These are phyloP conservation scores for Ptychochromis oligacanthus DNA, from an alignment of 2,113 vertebrate genomes.

Conservation along the genomic window DNA sequence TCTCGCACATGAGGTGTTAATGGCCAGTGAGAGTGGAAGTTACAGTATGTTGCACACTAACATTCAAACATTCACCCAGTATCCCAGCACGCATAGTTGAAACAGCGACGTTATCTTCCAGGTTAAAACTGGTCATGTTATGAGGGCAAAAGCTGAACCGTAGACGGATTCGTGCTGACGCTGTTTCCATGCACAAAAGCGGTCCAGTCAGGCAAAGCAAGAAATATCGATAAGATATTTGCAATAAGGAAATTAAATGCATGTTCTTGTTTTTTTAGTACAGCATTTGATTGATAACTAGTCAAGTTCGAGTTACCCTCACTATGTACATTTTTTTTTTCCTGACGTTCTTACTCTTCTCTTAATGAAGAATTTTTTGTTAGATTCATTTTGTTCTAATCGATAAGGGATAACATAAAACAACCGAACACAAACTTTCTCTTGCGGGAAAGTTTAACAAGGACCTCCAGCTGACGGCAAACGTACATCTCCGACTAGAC, in stretches of 20 bases:
- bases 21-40: background rate
- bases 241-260: no score
- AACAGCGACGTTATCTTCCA: no score
- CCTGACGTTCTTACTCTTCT: background rate
- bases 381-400: background rate
- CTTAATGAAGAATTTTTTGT: background rate
- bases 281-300: no score
- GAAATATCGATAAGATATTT: no score
- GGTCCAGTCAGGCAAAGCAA: no score
- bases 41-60: background rate
- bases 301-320: no score
- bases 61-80: background rate
- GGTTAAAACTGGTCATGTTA: no score
- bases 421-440: background rate
- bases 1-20: background rate
- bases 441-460: background rate
- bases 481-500: background rate
- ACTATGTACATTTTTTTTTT: background rate
- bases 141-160: no score
- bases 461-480: background rate
- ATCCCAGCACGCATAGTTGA: no score
- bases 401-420: background rate
- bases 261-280: no score
- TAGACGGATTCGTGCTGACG: no score
- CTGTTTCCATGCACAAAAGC: no score